These are phyloP conservation scores for Lophura swinhoii DNA, from an alignment of 2,797 vertebrate genomes.

Conservation along the genomic window DNA sequence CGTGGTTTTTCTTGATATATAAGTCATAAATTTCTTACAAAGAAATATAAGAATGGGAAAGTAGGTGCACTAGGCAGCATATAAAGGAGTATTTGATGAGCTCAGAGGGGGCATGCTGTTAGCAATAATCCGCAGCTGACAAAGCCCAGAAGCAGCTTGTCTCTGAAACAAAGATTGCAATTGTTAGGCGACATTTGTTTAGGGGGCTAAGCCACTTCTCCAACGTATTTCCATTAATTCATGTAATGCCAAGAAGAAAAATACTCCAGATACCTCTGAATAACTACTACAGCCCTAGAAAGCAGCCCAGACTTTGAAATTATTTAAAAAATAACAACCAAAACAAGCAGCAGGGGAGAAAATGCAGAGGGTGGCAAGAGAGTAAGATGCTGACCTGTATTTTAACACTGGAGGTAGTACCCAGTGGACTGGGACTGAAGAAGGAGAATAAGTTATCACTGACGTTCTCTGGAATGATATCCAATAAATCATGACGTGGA, in stretches of 20 bases:
- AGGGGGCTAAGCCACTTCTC: not conserved
- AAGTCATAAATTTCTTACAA: not conserved
- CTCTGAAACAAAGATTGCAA: not conserved
- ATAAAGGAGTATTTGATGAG: not conserved
- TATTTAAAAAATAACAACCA: not conserved
- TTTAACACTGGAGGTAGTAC: not conserved
- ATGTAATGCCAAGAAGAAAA: not conserved
- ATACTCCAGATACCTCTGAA: not conserved
- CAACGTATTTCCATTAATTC: not conserved
- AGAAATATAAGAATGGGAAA: not conserved
- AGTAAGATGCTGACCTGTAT: not conserved
- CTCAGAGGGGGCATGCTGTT: not conserved
- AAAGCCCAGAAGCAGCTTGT: not conserved
- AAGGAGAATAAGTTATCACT: not conserved
- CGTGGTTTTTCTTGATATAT: not conserved
- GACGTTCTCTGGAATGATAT: constrained; percentile 32
- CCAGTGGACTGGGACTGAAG: not conserved
- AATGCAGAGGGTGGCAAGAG: not conserved
- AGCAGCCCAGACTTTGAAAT: not conserved
- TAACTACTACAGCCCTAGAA: not conserved
- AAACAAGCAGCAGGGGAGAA: not conserved
- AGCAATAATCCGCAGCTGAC: not conserved
- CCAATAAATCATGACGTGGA: not conserved
- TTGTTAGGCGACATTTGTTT: not conserved
- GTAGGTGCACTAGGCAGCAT: not conserved